Base-by-base conservation (phyloP, 2,113 vertebrate species). In the Mohoua ochrocephala region DNA sequence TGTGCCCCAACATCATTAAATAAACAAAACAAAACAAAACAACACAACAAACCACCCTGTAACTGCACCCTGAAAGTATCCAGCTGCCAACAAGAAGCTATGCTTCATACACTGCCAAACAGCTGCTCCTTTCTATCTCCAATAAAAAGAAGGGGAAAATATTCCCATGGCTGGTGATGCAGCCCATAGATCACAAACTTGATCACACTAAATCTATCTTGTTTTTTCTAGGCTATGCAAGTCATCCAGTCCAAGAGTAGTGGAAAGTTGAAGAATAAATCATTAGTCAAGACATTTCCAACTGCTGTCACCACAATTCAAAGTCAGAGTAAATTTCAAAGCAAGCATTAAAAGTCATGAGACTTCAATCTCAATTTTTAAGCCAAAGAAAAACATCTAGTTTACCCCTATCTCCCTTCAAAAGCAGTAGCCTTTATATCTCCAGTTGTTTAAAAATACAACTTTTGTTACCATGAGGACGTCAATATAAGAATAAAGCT, bases 281-380 rank as follows among this genome's bases (percentile, higher is more conserved):
- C 47, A 54, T 89, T 91, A 94, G 87, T 81, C 64, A 70, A 93
- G 65, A 84, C 9, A 54, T 74, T 86, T 96, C 64, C 27, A 93
- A 49, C 56, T 75, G 47, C 81, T 84, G 92, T 93, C 96, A 96
- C 71, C 69, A 82, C 42, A 84, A 81, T 93, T 93, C 47, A 94
- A 81, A 96, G 80, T 86, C 91, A 91, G 45, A 91, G 9, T 54
- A 44, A 87, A 93, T 64, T 87, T 94, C 87, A 96, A 96, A 91
- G 91, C 21, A 70, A 37, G 56, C 64, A 94, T 87, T 95, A 94
- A 90, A 94, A 87, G 73, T 85, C 81, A 94, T 68, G 70, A 95
- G 84, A 82, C 52, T 78, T 61, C 44, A 87, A 63, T 50, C 33
- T 75, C 50, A 71, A 54, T 56, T 87, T 91, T 91, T 84, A 91